Evolutionary conservation across 2,113 vertebrate genomes (phyloP).

Genomic region (Psettodes erumei): DNA sequence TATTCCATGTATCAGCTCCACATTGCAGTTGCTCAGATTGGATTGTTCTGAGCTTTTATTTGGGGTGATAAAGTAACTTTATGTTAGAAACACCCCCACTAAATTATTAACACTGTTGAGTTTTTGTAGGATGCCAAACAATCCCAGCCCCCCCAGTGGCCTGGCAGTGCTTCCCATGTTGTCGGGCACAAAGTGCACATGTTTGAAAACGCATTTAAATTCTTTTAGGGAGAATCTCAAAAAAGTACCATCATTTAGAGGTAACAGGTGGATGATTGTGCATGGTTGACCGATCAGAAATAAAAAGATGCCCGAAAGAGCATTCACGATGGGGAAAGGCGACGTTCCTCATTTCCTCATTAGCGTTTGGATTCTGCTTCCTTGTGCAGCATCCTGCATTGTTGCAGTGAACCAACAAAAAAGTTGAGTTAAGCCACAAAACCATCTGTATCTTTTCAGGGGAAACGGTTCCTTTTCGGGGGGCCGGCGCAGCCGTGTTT

Average conservation of each 20-base stretch:
- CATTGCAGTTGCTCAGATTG: background rate
- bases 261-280: conserved; percentile 84
- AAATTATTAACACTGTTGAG: background rate
- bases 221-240: conserved; percentile 60
- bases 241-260: conserved; percentile 64
- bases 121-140: conserved; percentile 28
- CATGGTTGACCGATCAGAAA: conserved; percentile 75
- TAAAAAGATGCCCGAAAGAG: conserved; percentile 78
- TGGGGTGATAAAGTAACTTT: background rate
- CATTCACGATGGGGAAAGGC: conserved; percentile 72
- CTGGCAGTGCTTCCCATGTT: conserved; percentile 36
- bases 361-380: conserved; percentile 71
- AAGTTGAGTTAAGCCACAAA: conserved; percentile 68
- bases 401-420: conserved; percentile 67
- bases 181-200: conserved; percentile 57
- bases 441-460: conserved; percentile 69
- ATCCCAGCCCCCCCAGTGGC: conserved; percentile 35
- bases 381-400: conserved; percentile 59
- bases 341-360: conserved; percentile 79
- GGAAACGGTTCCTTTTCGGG: conserved; percentile 44
- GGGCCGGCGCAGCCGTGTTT: conserved; percentile 58
- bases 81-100: background rate
- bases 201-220: conserved; percentile 75
- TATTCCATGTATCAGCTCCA: background rate
- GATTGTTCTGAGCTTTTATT: background rate